Conservation (phyloP, 2,113 vertebrate genomes). For the Mustela nigripes region DNA sequence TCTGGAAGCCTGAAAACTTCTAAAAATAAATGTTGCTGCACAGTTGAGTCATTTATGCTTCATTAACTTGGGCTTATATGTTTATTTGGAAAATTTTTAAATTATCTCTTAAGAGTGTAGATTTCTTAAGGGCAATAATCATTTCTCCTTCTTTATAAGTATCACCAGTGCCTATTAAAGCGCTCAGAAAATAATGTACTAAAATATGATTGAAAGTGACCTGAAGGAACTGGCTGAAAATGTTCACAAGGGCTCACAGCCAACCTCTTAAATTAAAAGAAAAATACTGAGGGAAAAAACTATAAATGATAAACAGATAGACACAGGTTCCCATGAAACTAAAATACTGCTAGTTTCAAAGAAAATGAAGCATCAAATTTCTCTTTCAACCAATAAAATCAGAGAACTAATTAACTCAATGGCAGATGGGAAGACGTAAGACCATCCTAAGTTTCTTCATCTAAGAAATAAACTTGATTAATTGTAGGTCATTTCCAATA, state of each 20-base stretch:
- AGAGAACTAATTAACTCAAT: slow-evolving; percentile 7
- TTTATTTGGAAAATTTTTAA: slow-evolving; percentile 26
- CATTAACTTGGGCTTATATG: background rate
- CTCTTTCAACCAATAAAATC: slow-evolving; percentile 35
- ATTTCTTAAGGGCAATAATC: background rate
- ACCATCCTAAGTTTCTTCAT: slow-evolving; percentile 21
- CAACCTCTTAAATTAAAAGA: background rate
- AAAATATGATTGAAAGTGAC: background rate
- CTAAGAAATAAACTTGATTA: slow-evolving; percentile 8
- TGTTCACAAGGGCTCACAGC: background rate
- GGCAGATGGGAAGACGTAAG: background rate
- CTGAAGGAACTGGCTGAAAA: background rate
- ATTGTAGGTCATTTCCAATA: background rate
- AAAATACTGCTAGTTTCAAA: slow-evolving; percentile 45
- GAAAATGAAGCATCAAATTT: slow-evolving; percentile 32
- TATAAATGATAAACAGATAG: slow-evolving; percentile 18
- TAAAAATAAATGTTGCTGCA: background rate
- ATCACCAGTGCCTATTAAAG: background rate
- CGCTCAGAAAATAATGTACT: background rate
- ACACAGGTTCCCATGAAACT: background rate
- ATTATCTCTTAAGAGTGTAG: background rate
- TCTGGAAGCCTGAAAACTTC: background rate
- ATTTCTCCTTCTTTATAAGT: slow-evolving; percentile 35
- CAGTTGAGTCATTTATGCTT: slow-evolving; percentile 1
- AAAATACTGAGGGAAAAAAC: background rate